Evolutionary conservation across 2,113 vertebrate species (phyloP), one percentile per base, ranked within the genome.

Genomic region (Pelodiscus sinensis): DNA sequence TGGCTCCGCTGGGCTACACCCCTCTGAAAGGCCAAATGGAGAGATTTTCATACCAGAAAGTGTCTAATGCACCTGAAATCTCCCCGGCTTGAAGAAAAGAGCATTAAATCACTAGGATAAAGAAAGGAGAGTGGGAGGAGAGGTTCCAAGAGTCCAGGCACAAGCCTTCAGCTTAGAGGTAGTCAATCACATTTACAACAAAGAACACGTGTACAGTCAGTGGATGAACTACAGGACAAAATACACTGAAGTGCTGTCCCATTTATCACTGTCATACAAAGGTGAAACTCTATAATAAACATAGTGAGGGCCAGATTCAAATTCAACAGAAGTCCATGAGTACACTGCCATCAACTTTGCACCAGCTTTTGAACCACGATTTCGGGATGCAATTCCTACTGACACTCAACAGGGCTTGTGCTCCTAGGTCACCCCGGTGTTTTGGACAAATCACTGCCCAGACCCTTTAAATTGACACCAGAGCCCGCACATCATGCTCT

Each of bases 91-190:
- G 62, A n/a, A 85, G 86, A 60, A 77, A 87, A 38, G 1, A 90
- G 58, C 52, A 81, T 50, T 90, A 84, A 88, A 84, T 58, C 38
- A 84, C 51, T n/a, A 77, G n/a, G 21, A 51, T 87, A 85, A 56
- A 79, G 90, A 81, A 3, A 4, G 10, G 21, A 2, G 25, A 1
- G 1, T 3, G 22, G 54, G 25, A 82, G 88, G 93, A 79, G 9
- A 85, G 65, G 78, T 83, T 94, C 88, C 85, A 90, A 81, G 89
- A 85, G 19, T 35, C 52, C 56, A 75, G 81, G 93, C 71, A 50
- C 0, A 16, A 86, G 55, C 27, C 31, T 85, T 58, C 71, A 35
- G 84, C 93, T 91, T 29, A 81, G 77, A 21, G 44, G 51, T 82
- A 81, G 2, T 0, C 21, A 54, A 68, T 31, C 79, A 84, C 19